Conservation (phyloP, 2,888 invertebrate genomes). For the Abrostola triplasia region DNA sequence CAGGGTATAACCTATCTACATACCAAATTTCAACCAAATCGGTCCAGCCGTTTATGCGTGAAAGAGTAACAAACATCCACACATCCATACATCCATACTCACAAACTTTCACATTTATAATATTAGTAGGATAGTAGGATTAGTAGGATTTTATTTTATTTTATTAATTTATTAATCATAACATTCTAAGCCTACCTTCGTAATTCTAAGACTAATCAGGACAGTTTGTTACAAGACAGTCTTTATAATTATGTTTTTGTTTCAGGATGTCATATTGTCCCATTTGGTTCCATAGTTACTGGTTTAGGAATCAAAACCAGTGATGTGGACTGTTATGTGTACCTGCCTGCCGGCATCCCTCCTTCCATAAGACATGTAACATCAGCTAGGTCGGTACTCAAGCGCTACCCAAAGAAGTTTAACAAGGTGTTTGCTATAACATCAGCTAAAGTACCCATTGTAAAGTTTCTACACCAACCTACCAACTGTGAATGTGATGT, state of each 20-base stretch:
- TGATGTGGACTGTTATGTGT: slow-evolving; percentile 92
- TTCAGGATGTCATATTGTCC: slow-evolving; percentile 76
- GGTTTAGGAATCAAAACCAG: slow-evolving; percentile 91
- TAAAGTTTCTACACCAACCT: slow-evolving; percentile 90
- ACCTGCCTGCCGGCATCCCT: slow-evolving; percentile 67
- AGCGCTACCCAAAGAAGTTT: slow-evolving; percentile 74
- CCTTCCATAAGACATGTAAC: slow-evolving; percentile 49
- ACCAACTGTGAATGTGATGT: slow-evolving; percentile 91
- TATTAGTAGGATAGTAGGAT: no score
- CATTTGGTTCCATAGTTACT: slow-evolving; percentile 93
- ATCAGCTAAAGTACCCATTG: slow-evolving; percentile 92
- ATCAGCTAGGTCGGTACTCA: slow-evolving; percentile 74
- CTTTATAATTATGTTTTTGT: slow-evolving; percentile 24
- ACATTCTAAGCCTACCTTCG: no score
- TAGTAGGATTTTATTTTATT: no score
- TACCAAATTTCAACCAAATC: no score
- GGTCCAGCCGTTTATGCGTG: no score
- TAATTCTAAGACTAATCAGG: no score
- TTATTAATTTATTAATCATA: no score
- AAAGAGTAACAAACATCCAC: no score
- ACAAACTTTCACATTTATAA: no score
- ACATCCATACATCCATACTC: no score
- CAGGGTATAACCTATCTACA: no score
- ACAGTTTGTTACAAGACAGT: no score
- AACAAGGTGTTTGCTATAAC: slow-evolving; percentile 89